These are phyloP conservation scores for Zapornia atra DNA, from an alignment of 2,113 vertebrate species.

Conservation along the genomic window DNA sequence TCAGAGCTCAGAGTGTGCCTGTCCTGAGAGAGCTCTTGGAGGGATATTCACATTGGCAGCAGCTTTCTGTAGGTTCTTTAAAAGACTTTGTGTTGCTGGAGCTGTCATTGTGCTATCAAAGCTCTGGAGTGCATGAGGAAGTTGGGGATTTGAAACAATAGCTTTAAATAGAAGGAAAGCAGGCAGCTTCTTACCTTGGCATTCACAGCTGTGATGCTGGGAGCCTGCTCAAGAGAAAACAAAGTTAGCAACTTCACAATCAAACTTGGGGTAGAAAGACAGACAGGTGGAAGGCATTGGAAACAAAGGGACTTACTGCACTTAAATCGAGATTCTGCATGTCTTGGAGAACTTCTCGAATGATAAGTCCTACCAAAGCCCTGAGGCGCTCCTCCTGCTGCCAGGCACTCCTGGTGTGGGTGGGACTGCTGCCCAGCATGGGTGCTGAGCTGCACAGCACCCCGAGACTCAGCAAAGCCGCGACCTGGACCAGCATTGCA, in stretches of 20 bases:
- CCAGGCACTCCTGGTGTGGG: fast-evolving
- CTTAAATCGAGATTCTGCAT: background rate
- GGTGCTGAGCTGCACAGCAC: background rate
- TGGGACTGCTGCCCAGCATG: fast-evolving
- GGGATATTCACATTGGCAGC: background rate
- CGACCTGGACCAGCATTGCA: background rate
- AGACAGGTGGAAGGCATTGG: background rate
- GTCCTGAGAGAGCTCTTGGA: background rate
- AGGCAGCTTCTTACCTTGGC: conserved; percentile 1
- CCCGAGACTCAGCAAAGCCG: background rate
- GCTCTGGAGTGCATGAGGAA: background rate
- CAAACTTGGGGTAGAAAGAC: background rate
- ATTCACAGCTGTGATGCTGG: fast-evolving
- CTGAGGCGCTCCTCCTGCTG: fast-evolving
- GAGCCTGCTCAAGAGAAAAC: conserved; percentile 16
- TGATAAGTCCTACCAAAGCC: background rate
- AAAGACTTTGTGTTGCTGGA: background rate
- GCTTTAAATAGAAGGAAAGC: background rate
- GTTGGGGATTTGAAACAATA: background rate
- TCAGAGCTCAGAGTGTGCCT: background rate
- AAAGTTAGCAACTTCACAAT: background rate
- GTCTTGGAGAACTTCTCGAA: background rate
- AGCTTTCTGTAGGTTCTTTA: background rate
- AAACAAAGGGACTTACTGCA: conserved; percentile 12
- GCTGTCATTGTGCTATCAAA: background rate